These are phyloP conservation scores for Chironomus riparius DNA, from an alignment of 2,888 invertebrate species.

Conservation along the genomic window DNA sequence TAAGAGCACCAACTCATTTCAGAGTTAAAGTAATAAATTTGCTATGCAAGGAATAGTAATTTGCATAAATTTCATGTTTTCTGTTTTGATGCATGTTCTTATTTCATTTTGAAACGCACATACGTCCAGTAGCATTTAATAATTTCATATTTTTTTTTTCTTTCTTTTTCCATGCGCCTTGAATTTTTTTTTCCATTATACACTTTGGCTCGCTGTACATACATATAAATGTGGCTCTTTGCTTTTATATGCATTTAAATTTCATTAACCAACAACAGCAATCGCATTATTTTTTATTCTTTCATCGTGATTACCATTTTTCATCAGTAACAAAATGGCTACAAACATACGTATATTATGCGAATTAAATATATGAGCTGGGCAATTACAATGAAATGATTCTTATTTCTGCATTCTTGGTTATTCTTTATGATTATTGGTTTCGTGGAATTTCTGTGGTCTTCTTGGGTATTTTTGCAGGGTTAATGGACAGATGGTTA, in stretches of 20 bases:
- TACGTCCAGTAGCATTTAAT: conserved; percentile 16
- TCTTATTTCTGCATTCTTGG: too few relatives aligned
- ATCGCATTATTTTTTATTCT: conserved; percentile 14
- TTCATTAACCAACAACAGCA: conserved; percentile 23
- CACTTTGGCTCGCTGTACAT: background rate
- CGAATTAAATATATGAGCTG: background rate
- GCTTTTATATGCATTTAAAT: background rate
- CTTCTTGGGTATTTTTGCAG: too few relatives aligned
- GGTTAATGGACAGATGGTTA: too few relatives aligned
- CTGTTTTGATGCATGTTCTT: conserved; percentile 21
- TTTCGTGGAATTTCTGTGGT: too few relatives aligned
- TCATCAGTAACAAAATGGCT: conserved; percentile 19
- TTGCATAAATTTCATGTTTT: conserved; percentile 26
- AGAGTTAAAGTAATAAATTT: too few relatives aligned
- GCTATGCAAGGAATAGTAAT: conserved; percentile 10
- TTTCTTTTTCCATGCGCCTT: background rate
- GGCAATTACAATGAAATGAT: background rate
- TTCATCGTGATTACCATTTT: conserved; percentile 20
- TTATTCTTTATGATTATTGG: too few relatives aligned
- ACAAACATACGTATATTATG: background rate
- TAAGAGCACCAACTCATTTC: background rate
- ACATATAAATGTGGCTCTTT: background rate
- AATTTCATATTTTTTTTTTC: background rate
- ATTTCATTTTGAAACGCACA: conserved; percentile 18
- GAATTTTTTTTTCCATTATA: background rate